Conservation (phyloP, 2,888 invertebrate genomes). For the Orchestes rusci region DNA sequence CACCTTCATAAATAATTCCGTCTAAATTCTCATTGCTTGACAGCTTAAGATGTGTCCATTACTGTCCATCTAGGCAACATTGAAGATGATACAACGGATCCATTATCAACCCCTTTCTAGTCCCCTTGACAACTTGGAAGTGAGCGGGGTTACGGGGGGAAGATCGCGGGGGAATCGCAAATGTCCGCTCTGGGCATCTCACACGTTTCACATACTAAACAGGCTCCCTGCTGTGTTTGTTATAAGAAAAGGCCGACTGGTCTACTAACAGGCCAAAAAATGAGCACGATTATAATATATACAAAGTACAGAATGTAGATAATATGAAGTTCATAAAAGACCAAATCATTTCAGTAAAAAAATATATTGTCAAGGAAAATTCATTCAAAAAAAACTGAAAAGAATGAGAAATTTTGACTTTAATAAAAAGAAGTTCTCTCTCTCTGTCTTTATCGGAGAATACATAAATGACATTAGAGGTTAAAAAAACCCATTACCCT, state of each 20-base stretch:
- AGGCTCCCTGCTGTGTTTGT: constrained; percentile 33
- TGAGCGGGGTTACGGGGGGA: constrained; percentile 20
- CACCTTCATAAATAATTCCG: constrained; percentile 23
- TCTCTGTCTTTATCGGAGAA: too few species aligned
- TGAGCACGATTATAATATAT: too few species aligned
- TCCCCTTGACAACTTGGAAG: constrained; percentile 17
- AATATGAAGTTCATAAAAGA: too few species aligned
- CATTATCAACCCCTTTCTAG: constrained; percentile 37
- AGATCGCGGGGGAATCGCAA: constrained; percentile 36
- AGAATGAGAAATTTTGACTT: too few species aligned
- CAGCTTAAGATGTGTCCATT: constrained; percentile 25
- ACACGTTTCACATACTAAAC: constrained; percentile 44
- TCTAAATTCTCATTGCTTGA: constrained; percentile 18
- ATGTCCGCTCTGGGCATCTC: constrained; percentile 42
- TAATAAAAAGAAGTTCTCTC: too few species aligned
- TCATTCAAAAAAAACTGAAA: too few species aligned
- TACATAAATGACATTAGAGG: too few species aligned
- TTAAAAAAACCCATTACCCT: too few species aligned
- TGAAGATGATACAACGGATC: constrained; percentile 43
- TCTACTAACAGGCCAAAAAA: too few species aligned
- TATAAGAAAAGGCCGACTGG: constrained; percentile 11
- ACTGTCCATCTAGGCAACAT: constrained; percentile 18
- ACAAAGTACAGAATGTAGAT: too few species aligned
- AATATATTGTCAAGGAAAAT: too few species aligned
- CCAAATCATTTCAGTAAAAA: too few species aligned